Base-by-base conservation (phyloP, 1,140 invertebrate genomes). In the Polypedilum pembai region DNA sequence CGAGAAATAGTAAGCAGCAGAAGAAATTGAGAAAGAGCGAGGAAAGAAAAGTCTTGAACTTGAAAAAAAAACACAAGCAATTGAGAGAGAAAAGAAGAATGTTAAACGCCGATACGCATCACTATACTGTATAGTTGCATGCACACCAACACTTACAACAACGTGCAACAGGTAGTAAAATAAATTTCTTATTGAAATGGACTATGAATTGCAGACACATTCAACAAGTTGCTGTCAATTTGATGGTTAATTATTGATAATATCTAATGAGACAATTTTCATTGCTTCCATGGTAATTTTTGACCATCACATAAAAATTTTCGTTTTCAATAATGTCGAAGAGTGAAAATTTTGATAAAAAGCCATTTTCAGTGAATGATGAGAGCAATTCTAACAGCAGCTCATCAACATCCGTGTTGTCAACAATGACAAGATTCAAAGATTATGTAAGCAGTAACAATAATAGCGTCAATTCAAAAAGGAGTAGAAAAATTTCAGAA, bases 351-450 rank as follows among this genome's bases (percentile, higher is more conserved):
- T 69, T 18, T 69, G 65, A 69, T 69, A 18, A 21, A 69, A 69
- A 69, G 10, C 65, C 65, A 18, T 69, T 69, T 12, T 20, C 65
- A 69, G 18, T 69, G 8, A 20, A 5, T 18, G 65, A 69, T 69
- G 65, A 69, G 1, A 69, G 17, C 12, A 20, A 18, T 20, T 0
- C 17, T 18, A 69, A 7, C 7, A 21, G 1, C 17, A 20, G 1
- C 8, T 18, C 65, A 69, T n/a, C 65, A 21, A 69, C n/a, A 4
- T 18, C 65, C 0, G 7, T 69, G 17, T 12, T 69, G 10, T 69
- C 65, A 21, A 69, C 65, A 69, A 69, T 69, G 65, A 20, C 65
- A 7, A 20, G 65, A 69, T 69, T 69, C 7, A 69, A 69, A 21
- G 65, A 69, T 69, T 69, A 69, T n/a, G n/a, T 56, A 0, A 56